Base-by-base conservation (phyloP, 1,140 invertebrate genomes). In the Cheumatopsyche charites region DNA sequence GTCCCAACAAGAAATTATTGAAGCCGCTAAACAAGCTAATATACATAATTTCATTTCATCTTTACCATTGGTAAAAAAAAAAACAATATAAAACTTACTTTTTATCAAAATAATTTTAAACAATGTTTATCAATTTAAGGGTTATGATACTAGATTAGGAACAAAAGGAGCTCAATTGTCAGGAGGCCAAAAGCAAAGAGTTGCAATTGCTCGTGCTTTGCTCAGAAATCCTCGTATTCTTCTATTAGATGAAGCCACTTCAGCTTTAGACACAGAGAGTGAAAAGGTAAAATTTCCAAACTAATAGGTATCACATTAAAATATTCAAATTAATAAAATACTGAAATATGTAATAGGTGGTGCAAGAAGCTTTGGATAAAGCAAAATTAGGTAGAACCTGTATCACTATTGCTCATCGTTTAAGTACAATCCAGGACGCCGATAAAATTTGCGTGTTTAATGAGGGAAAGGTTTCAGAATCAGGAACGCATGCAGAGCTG, bases 201-300 rank as follows among this genome's bases (percentile, higher is more conserved):
- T 94, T 66, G 92, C 92, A 0, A 94, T 94, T 75, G 92, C 92
- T 0, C 82, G 91, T 58, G 91, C 91, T 9, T 80, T 93, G n/a
- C 81, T 93, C 0, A 82, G 91, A 67, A 87, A 90, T 80, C 91
- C 91, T 0, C 86, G 87, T 76, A 86, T 93, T 45, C 78, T 93
- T 1, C 78, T 95, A 9, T 79, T 94, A 2, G 93, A 95, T 80
- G 93, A 95, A 81, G 93, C 93, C 0, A 95, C 93, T 0, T 93
- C 91, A 11, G 92, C 93, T 0, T 79, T 94, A 5, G 89, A 94
- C 80, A 88, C 88, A 11, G 88, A 92, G 78, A 89, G 86, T 78
- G 88, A 89, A 83, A 81, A 85, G 77, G 84, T 75, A 68, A 36
- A 11, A 43, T 12, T 66, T 43, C 21, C 25, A 70, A 25, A 61